phyloP scores from a whole-genome alignment of 2,113 vertebrate species.

The Lota lota region DNA sequence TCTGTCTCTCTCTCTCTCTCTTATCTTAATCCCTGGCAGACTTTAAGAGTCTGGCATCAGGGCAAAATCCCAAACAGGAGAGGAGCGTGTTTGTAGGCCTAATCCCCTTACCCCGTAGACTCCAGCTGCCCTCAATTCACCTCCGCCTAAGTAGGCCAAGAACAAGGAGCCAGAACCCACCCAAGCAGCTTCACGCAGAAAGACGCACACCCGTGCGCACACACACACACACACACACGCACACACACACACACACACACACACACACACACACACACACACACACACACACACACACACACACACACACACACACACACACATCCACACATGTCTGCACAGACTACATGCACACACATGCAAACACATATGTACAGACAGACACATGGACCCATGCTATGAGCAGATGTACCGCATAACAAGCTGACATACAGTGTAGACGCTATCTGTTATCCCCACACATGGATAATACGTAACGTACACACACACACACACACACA shows the following conservation, averaged over 20 bases:
- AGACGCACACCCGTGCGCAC: background rate
- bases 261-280: slow-evolving; percentile 28
- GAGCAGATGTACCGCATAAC: slow-evolving; percentile 1
- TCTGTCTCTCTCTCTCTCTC: slow-evolving; percentile 14
- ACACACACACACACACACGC: background rate
- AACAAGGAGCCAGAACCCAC: slow-evolving; percentile 65
- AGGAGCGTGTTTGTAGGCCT: slow-evolving; percentile 68
- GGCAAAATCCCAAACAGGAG: slow-evolving; percentile 73
- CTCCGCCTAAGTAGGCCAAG: slow-evolving; percentile 76
- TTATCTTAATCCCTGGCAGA: slow-evolving; percentile 76
- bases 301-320: slow-evolving; percentile 3
- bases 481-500: background rate
- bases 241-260: slow-evolving; percentile 34
- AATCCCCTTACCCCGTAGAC: slow-evolving; percentile 72
- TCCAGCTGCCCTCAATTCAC: slow-evolving; percentile 73
- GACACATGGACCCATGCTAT: slow-evolving; percentile 33
- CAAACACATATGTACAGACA: slow-evolving; percentile 9
- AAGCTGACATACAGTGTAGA: slow-evolving; percentile 27
- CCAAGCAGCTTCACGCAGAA: slow-evolving; percentile 53
- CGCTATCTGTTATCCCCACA: slow-evolving; percentile 7
- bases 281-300: slow-evolving; percentile 5
- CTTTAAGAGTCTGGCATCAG: slow-evolving; percentile 77
- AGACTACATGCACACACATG: background rate
- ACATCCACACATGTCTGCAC: background rate
- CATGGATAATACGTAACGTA: too few relatives aligned